phyloP scores from a whole-genome alignment of 23 tunicate genomes.

The Phallusia fumigata region DNA sequence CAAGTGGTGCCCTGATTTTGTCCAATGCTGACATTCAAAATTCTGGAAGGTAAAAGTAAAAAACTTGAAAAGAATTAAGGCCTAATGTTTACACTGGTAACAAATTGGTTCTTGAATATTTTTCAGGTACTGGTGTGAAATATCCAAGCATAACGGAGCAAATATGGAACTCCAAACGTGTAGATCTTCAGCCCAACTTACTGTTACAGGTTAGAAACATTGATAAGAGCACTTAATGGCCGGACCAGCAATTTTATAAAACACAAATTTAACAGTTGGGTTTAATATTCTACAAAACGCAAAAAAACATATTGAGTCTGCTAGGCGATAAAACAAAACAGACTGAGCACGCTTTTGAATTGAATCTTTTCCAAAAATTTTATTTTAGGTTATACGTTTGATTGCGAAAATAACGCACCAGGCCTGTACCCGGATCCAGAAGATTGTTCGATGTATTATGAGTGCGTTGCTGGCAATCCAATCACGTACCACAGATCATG shows the following conservation, averaged over 20 bases:
- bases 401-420: conserved; percentile 31
- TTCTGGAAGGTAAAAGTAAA: conserved; percentile 21
- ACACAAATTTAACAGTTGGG: too few species aligned
- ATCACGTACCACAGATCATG: conserved; percentile 54
- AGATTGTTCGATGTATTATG: conserved; percentile 74
- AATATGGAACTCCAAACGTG: conserved; percentile 42
- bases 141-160: neutral
- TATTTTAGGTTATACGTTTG: conserved; percentile 21
- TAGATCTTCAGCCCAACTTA: conserved; percentile 37
- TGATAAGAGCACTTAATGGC: too few species aligned
- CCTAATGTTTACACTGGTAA: neutral
- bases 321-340: too few species aligned
- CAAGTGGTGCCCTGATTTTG: conserved; percentile 4
- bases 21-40: neutral
- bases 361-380: too few species aligned
- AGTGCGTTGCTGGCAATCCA: conserved; percentile 46
- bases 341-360: too few species aligned
- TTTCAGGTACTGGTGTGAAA: conserved; percentile 63
- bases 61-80: neutral
- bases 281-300: too few species aligned
- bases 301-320: too few species aligned
- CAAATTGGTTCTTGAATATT: neutral
- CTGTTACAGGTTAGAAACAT: conserved; percentile 13
- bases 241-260: too few species aligned
- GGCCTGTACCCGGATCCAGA: conserved; percentile 59